These are phyloP conservation scores for Plagodis pulveraria DNA, from an alignment of 2,888 invertebrate genomes.

Conservation along the genomic window DNA sequence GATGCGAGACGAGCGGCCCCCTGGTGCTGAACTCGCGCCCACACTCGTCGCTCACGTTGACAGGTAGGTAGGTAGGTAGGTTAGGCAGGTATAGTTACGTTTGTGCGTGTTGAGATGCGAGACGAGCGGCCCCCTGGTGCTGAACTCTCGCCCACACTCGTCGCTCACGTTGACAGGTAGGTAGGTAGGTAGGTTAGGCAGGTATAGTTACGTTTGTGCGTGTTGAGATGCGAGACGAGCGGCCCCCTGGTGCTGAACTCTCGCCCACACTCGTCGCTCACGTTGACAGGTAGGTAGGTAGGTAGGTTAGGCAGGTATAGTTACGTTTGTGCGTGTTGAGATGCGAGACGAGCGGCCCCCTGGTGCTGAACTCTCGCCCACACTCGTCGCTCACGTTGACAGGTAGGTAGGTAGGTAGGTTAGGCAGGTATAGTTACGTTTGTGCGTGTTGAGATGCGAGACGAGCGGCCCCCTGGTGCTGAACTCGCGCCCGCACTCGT, in stretches of 20 bases:
- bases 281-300: conserved; percentile 21
- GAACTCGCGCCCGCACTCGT: conserved; percentile 63
- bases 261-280: conserved; percentile 66
- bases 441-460: conserved; percentile 66
- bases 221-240: conserved; percentile 63
- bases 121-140: conserved; percentile 55
- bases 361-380: conserved; percentile 58
- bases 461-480: conserved; percentile 57
- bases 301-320: conserved; percentile 16
- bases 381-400: conserved; percentile 69
- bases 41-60: conserved; percentile 68
- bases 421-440: conserved; percentile 48
- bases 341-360: conserved; percentile 59
- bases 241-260: conserved; percentile 59
- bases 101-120: conserved; percentile 67
- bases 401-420: no score
- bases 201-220: conserved; percentile 60
- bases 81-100: conserved; percentile 47
- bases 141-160: conserved; percentile 62
- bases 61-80: no score
- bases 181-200: no score
- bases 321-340: conserved; percentile 68
- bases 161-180: conserved; percentile 60
- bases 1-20: conserved; percentile 57
- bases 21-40: conserved; percentile 59